phyloP scores from a whole-genome alignment of 2,113 vertebrate genomes.

The Hydrolagus affinis region DNA sequence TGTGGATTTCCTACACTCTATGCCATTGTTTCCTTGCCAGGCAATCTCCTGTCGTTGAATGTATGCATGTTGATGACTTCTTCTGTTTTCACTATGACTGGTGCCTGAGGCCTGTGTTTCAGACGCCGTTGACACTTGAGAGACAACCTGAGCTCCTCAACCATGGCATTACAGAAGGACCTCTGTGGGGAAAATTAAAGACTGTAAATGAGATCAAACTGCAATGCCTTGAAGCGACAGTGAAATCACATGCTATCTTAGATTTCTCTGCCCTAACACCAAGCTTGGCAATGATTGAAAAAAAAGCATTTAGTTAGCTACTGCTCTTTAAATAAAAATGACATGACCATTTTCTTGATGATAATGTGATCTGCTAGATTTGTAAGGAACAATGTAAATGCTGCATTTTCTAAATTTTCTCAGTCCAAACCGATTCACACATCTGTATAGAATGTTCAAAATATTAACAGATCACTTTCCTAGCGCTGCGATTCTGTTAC shows the following conservation, averaged over 20 bases:
- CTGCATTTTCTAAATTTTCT: conserved; percentile 7
- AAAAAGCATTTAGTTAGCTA: not conserved
- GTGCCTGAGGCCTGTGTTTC: conserved; percentile 92
- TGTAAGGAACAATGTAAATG: not conserved
- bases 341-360: not conserved
- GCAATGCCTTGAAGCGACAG: conserved; percentile 24
- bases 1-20: conserved; percentile 60
- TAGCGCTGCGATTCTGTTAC: not conserved
- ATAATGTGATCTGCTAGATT: not conserved
- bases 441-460: not conserved
- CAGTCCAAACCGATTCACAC: not conserved
- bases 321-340: conserved; percentile 14
- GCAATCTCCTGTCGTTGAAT: conserved; percentile 96
- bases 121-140: conserved; percentile 93
- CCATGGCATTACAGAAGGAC: conserved; percentile 97
- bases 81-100: conserved; percentile 93
- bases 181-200: conserved; percentile 60
- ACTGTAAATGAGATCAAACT: conserved; percentile 33
- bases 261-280: conserved; percentile 34
- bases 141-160: conserved; percentile 90
- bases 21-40: conserved; percentile 98
- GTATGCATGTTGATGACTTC: conserved; percentile 99
- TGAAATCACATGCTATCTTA: conserved; percentile 20
- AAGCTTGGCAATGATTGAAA: conserved; percentile 16
- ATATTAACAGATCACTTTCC: not conserved